These are phyloP conservation scores for Chitala chitala DNA, from an alignment of 2,113 vertebrate species.

Conservation along the genomic window DNA sequence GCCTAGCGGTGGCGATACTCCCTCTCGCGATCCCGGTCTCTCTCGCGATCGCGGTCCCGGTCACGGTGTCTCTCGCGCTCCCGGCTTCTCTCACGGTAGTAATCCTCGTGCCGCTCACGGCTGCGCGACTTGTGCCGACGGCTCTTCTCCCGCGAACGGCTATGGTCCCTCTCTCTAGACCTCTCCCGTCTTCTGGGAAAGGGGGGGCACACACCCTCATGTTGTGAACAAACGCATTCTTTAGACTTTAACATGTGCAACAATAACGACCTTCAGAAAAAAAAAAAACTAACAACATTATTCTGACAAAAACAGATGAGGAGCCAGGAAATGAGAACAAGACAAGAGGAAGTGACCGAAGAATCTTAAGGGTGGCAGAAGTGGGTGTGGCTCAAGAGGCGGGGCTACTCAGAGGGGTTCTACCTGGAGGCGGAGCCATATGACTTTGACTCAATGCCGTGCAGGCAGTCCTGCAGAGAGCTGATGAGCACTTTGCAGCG, in stretches of 20 bases:
- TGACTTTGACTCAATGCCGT: slow-evolving; percentile 97
- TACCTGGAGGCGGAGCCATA: slow-evolving; percentile 95
- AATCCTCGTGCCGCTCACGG: slow-evolving; percentile 93
- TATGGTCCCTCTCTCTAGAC: slow-evolving; percentile 96
- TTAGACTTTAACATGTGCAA: too few species aligned
- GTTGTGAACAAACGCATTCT: background rate
- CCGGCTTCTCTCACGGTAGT: slow-evolving; percentile 91
- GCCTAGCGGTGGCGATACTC: slow-evolving; percentile 89
- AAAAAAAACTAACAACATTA: too few species aligned
- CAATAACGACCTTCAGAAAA: too few species aligned
- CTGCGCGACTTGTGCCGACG: slow-evolving; percentile 95
- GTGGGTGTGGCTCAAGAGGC: too few species aligned
- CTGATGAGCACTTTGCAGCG: slow-evolving; percentile 99
- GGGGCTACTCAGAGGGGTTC: slow-evolving; percentile 24
- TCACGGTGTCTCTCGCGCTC: slow-evolving; percentile 91
- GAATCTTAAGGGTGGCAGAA: background rate
- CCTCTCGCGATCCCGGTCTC: slow-evolving; percentile 87
- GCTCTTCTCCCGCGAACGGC: slow-evolving; percentile 94
- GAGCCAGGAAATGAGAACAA: too few species aligned
- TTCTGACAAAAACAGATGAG: too few species aligned
- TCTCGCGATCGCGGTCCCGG: slow-evolving; percentile 83
- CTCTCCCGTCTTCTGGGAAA: slow-evolving; percentile 87
- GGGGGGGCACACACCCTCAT: slow-evolving; percentile 28
- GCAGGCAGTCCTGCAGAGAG: slow-evolving; percentile 95
- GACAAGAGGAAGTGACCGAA: background rate